phyloP scores from a whole-genome alignment of 2,888 invertebrate genomes.

The Eristalinus sepulchralis region DNA sequence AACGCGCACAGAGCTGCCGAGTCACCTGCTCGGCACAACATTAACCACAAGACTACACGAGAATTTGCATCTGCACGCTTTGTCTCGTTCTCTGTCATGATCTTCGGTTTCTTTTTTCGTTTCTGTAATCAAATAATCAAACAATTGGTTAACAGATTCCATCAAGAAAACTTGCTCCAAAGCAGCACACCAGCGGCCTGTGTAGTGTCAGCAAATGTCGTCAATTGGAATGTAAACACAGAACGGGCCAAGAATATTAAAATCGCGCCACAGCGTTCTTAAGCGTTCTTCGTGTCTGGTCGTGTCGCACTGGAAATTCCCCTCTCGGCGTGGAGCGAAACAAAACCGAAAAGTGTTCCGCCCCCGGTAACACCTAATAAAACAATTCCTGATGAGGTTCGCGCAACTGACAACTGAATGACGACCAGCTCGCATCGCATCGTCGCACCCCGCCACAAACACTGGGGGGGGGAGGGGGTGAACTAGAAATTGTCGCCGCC shows the following conservation, averaged over 20 bases:
- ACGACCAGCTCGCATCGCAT: background rate
- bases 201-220: constrained; percentile 53
- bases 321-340: background rate
- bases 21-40: constrained; percentile 39
- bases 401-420: background rate
- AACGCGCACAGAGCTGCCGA: constrained; percentile 15
- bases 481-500: constrained; percentile 31
- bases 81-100: constrained; percentile 1
- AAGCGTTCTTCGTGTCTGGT: constrained; percentile 36
- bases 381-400: constrained; percentile 50
- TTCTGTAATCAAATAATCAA: constrained; percentile 44
- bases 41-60: constrained; percentile 54
- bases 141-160: constrained; percentile 52
- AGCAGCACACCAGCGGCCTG: constrained; percentile 1
- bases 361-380: constrained; percentile 53
- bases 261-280: constrained; percentile 13
- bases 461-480: too few relatives aligned
- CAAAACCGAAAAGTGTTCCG: background rate
- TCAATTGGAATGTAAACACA: constrained; percentile 66
- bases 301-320: constrained; percentile 58
- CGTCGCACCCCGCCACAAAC: background rate
- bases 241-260: constrained; percentile 51
- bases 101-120: constrained; percentile 1
- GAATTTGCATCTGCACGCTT: constrained; percentile 54
- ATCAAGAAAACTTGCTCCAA: constrained; percentile 17